phyloP scores from a whole-genome alignment of 2,888 invertebrate species.

The Athripsodes cinereus region DNA sequence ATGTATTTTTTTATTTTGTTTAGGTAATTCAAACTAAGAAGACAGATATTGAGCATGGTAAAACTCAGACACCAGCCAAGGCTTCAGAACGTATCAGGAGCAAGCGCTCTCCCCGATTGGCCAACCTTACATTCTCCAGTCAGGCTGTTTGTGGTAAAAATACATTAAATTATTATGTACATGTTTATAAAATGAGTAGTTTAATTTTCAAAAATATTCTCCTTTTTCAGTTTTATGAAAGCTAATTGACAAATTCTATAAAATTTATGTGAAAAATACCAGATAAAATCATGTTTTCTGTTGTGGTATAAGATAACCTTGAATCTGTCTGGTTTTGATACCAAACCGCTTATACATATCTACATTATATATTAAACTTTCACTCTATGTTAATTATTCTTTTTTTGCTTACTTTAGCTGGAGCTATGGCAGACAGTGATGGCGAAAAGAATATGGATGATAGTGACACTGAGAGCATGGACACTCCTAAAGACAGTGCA shows the following conservation, averaged over 20 bases:
- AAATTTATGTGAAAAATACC: no score
- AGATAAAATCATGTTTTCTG: no score
- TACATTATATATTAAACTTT: no score
- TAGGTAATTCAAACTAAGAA: constrained; percentile 62
- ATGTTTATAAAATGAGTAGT: no score
- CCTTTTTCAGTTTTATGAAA: no score
- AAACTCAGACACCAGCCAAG: constrained; percentile 53
- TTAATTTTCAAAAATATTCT: no score
- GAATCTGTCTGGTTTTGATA: no score
- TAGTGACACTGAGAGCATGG: constrained; percentile 38
- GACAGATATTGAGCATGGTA: constrained; percentile 67
- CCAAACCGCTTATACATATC: no score
- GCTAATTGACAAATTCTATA: no score
- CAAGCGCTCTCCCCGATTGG: constrained; percentile 41
- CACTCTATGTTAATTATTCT: no score
- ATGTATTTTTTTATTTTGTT: neutral
- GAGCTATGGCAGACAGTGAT: constrained; percentile 50
- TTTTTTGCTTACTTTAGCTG: constrained; percentile 8
- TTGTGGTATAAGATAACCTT: no score
- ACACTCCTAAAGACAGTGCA: constrained; percentile 59
- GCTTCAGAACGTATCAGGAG: constrained; percentile 65
- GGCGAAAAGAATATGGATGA: constrained; percentile 57
- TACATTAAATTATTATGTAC: no score
- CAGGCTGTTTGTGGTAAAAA: constrained; percentile 23
- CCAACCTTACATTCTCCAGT: constrained; percentile 19